Percentiles rank a stretch among this genome's conserved stretches.
phyloP scores from a whole-genome alignment of 2,888 invertebrate species.

The Dryococelus australis region DNA sequence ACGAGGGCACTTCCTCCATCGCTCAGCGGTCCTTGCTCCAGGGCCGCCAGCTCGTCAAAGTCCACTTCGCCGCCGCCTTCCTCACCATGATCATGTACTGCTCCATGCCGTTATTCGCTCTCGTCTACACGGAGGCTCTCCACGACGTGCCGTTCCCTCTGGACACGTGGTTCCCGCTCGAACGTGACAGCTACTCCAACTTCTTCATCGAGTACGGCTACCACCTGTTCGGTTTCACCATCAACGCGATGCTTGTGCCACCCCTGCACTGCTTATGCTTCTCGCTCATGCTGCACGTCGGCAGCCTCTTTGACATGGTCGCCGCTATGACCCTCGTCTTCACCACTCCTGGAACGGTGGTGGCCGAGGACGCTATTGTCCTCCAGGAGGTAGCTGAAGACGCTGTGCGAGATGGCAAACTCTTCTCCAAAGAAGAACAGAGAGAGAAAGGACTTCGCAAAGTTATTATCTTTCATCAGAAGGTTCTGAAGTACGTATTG shows the following conservation, averaged over 20 bases:
- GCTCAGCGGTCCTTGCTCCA: background rate
- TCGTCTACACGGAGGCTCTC: background rate
- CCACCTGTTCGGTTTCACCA: background rate
- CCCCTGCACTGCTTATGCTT: background rate
- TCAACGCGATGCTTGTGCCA: background rate
- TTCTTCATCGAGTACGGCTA: slow-evolving; percentile 10
- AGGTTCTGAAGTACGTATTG: too few species aligned
- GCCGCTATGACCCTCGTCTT: background rate
- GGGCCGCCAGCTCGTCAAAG: background rate
- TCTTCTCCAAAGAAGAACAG: background rate
- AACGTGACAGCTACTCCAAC: background rate
- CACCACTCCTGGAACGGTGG: background rate
- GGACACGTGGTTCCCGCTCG: background rate
- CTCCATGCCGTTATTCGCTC: background rate
- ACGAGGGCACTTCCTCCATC: background rate
- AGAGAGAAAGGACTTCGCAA: background rate
- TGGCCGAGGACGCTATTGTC: too few species aligned
- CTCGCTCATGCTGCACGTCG: background rate
- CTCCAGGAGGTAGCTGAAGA: too few species aligned
- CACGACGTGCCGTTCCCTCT: background rate
- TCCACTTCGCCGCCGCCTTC: background rate
- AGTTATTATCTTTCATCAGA: background rate
- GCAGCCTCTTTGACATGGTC: background rate
- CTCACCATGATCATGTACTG: background rate
- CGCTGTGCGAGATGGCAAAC: background rate